Evolutionary conservation across 2,888 invertebrate species (phyloP), one percentile per base, ranked within the genome.

Genomic region (Danaus chrysippus): DNA sequence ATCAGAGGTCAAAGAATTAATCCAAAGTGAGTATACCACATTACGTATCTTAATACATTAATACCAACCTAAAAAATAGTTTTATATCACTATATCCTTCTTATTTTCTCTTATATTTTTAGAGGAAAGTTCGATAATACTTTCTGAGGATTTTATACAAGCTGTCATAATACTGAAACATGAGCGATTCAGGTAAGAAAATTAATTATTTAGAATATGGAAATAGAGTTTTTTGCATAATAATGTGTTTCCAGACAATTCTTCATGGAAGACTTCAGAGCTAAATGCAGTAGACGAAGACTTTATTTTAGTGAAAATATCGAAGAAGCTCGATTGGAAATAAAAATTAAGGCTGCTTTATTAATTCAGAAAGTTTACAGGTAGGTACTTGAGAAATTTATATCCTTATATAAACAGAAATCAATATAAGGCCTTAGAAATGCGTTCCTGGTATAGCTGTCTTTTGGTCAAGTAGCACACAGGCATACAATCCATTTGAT

Each of bases 161-260:
- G 60, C 69, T 2, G 13, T 59, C 0, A 23, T 73, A 0, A 78
- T 82, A 58, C 82, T 82, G 58, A 71, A 59, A 1, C 74, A 73
- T 11, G 80, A 81, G 42, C 69, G 80, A 63, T 77, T 69, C 64
- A 78, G 81, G 81, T 81, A 13, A 56, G 54, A 23, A 43, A 8
- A 13, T 52, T 62, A 61, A 34, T 34, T 42, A 6, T 13, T 46
- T 43, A 13, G 6, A 42, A 5, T 17, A 58, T 34, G 6, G 6
- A 6, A 34, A 1, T 34, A 3, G 23, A 34, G 23, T 34, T 34
- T 34, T 2, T 34, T 34, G 3, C 3, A 34, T 0, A 6, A 34
- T 34, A 34, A 34, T 34, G 2, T 0, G 8, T 34, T 34, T 68
- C 13, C 65, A 81, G 81, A 6, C 73, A 74, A 41, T 79, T 69